These are phyloP conservation scores for Sycophila sp. DNA, from an alignment of 1,140 invertebrate species.

Conservation along the genomic window DNA sequence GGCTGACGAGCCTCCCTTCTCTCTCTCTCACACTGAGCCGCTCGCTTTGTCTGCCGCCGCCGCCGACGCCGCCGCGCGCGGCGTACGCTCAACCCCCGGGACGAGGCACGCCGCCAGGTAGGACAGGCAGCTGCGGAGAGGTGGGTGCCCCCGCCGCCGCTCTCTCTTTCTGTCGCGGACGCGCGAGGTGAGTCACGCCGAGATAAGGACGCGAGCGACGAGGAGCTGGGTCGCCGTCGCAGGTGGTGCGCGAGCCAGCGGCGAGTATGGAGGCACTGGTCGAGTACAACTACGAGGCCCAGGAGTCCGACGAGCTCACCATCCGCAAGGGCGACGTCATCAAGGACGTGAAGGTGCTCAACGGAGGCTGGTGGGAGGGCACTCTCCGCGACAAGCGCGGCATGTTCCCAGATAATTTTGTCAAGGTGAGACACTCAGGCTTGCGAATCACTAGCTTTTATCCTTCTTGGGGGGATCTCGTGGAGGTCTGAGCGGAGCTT, in stretches of 20 bases:
- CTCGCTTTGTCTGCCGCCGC: too few species aligned
- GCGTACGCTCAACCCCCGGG: not conserved
- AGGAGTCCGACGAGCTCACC: conserved; percentile 85
- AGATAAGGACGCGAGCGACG: conserved; percentile 20
- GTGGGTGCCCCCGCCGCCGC: too few species aligned
- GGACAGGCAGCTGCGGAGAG: too few species aligned
- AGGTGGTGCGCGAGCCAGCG: not conserved
- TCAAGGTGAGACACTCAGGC: conserved; percentile 74
- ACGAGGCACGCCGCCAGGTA: too few species aligned
- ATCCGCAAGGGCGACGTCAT: conserved; percentile 91
- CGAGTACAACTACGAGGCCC: conserved; percentile 83
- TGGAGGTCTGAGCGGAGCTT: too few species aligned
- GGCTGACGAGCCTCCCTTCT: too few species aligned
- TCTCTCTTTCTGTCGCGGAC: too few species aligned
- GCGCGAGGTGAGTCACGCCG: conserved; percentile 26
- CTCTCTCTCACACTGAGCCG: too few species aligned
- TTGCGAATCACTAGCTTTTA: too few species aligned
- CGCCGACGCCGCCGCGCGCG: too few species aligned
- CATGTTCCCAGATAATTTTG: conserved; percentile 98
- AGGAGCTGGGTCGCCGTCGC: too few species aligned
- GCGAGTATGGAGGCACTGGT: conserved; percentile 83
- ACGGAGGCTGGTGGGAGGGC: conserved; percentile 97
- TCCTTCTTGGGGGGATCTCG: too few species aligned
- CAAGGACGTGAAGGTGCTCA: conserved; percentile 81
- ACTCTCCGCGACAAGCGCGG: conserved; percentile 87